These are phyloP conservation scores for Ophion obscuratus DNA, from an alignment of 2,888 invertebrate species.

Conservation along the genomic window DNA sequence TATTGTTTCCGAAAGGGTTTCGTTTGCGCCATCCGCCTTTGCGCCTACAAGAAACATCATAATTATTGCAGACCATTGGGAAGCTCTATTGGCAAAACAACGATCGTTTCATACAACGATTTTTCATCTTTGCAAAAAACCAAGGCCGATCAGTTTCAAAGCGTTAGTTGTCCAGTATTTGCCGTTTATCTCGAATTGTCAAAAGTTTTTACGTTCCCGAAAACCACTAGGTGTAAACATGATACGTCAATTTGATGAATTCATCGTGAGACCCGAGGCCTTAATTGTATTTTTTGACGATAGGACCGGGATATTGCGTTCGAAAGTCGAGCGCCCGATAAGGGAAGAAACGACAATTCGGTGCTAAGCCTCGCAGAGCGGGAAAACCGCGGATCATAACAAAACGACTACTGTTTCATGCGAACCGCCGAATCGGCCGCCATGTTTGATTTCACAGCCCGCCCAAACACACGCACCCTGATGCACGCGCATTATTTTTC, in stretches of 20 bases:
- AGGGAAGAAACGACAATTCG: neutral
- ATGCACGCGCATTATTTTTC: constrained; percentile 54
- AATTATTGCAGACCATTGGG: neutral
- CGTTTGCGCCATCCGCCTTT: constrained; percentile 62
- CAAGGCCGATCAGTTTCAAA: neutral
- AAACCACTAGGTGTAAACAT: constrained; percentile 5
- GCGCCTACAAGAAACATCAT: constrained; percentile 58
- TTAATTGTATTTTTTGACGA: neutral
- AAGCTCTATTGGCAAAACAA: neutral
- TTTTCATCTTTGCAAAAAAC: neutral
- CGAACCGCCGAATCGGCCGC: constrained; percentile 73
- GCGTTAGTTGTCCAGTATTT: neutral
- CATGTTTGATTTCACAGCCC: constrained; percentile 72
- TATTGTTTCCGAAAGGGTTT: constrained; percentile 55
- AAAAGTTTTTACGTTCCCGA: neutral
- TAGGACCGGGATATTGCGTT: neutral
- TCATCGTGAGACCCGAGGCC: neutral
- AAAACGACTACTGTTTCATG: constrained; percentile 63
- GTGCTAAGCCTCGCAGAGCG: constrained; percentile 9
- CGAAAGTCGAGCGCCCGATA: neutral
- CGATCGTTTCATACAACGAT: neutral
- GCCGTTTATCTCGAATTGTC: neutral
- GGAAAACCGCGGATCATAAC: constrained; percentile 31
- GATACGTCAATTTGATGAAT: neutral
- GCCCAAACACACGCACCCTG: constrained; percentile 71